Evolutionary conservation across 2,113 vertebrate genomes (phyloP).

Genomic region (Eolophus roseicapilla): DNA sequence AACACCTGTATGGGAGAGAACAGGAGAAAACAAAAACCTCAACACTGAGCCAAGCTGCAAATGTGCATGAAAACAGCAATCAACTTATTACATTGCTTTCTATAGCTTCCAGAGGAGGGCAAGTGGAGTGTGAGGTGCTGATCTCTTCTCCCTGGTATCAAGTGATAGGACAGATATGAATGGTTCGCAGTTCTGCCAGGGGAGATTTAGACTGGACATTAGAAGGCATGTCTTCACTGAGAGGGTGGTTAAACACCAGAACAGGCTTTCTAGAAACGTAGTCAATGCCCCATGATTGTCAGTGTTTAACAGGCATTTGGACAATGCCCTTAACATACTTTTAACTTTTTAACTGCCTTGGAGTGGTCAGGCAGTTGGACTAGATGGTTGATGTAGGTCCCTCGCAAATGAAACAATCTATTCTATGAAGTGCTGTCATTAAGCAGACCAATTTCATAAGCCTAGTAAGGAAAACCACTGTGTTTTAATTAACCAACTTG

Average conservation of each 20-base stretch:
- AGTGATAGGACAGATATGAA: fast-evolving
- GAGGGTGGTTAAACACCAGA: neutral
- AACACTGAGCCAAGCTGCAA: neutral
- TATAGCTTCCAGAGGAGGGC: neutral
- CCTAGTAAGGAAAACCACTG: neutral
- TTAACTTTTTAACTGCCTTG: neutral
- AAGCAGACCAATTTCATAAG: neutral
- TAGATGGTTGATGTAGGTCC: neutral
- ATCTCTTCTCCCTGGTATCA: neutral
- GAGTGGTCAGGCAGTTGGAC: neutral
- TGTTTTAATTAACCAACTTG: neutral
- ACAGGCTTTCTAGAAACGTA: neutral
- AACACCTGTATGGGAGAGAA: slow-evolving; percentile 85
- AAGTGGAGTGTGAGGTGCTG: neutral
- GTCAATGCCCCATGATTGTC: fast-evolving
- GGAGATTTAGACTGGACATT: neutral
- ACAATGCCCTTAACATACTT: neutral
- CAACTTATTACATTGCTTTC: neutral
- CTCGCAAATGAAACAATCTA: neutral
- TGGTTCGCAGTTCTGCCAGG: neutral
- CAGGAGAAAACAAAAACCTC: slow-evolving; percentile 22
- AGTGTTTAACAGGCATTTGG: neutral
- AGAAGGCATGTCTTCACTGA: neutral
- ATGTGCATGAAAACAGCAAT: neutral
- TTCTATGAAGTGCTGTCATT: neutral